Evolutionary conservation across 2,888 invertebrate genomes (phyloP), one percentile per base, ranked within the genome.

Genomic region (Toxonevra muliebris): DNA sequence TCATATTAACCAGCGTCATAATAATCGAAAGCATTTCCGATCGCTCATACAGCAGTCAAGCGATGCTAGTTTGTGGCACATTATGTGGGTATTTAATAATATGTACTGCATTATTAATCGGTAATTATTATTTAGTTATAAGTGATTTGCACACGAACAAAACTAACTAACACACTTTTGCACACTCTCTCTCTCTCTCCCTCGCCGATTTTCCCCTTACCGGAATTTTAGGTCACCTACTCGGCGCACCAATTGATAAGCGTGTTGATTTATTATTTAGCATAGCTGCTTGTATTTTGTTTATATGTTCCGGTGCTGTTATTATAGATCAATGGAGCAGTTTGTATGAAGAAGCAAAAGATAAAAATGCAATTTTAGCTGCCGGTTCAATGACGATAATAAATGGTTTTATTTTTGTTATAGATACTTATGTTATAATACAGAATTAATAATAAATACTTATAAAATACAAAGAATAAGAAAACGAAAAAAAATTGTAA

Each of bases 31-130:
- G 72, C 70, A 73, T 79, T 12, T 62, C 74, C 65, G 80, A 82
- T 69, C 76, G 75, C 17, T 71, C 71, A 11, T 80, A 80, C 57
- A 78, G 76, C 66, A 76, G 79, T 63, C 79, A 80, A 55, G 80
- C 81, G 59, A 81, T 82, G 80, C 68, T 82, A 43, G 77, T 81
- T 13, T 79, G 80, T 68, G 82, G 82, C 60, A 79, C 82, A 0
- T 69, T 82, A 2, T 73, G 76, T 19, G 82, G 82, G 40, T 82
- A 82, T 45, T 65, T 79, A 17, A 80, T 82, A 61, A 79, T 82
- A 54, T 79, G 79, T 69, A 73, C 74, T 54, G 66, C 76, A 8
- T 53, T 82, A n/a, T 66, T 75, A 55, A 74, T 80, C 73, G 81
- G 82, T 82, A 82, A 81, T 70, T 19, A 50, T 63, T 57, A n/a